Evolutionary conservation across 2,797 vertebrate species (phyloP), one percentile per base, ranked within the genome.

Genomic region (Cyprinodon diabolis): DNA sequence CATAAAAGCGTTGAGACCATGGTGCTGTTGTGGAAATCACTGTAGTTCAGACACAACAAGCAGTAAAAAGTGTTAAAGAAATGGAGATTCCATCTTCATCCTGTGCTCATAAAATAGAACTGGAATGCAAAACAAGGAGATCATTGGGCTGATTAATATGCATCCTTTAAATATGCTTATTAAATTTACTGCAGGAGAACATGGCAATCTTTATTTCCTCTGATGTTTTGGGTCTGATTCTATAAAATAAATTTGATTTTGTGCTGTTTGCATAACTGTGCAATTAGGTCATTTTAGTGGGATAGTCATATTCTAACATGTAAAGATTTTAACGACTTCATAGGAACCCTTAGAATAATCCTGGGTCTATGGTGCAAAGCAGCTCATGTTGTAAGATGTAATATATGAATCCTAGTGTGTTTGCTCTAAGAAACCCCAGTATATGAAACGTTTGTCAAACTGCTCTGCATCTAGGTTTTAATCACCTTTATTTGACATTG

Each of bases 121-220:
- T 56, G n/a, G 23, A 17, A 40, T 40, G 19, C 14, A 14, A 58
- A 62, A 63, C 60, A 63, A 63, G 37, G 0, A 37, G 35, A 62
- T 2, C n/a, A 82, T 87, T 60, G 81, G 81, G 77, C 57, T 80
- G 70, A 40, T 77, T 83, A 82, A 76, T 76, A 62, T 40, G 66
- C 70, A 65, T 62, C 7, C 14, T 74, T 66, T 76, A 69, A 74
- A 55, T 67, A 58, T 1, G 0, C 45, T 11, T 37, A 21, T 7
- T 58, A 51, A 71, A 74, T 55, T 35, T 51, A 35, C 45, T 52
- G 43, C 52, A 71, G 55, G 58, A 69, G 7, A 8, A 47, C 6
- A 10, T 19, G 11, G 17, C 48, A 21, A 77, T 63, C 21, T 60
- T 62, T 40, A 25, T 37, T 78, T 71, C 58, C 56, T 74, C 43